Evolutionary conservation across 2,797 vertebrate genomes (phyloP).

Genomic region (Erithacus rubecula): DNA sequence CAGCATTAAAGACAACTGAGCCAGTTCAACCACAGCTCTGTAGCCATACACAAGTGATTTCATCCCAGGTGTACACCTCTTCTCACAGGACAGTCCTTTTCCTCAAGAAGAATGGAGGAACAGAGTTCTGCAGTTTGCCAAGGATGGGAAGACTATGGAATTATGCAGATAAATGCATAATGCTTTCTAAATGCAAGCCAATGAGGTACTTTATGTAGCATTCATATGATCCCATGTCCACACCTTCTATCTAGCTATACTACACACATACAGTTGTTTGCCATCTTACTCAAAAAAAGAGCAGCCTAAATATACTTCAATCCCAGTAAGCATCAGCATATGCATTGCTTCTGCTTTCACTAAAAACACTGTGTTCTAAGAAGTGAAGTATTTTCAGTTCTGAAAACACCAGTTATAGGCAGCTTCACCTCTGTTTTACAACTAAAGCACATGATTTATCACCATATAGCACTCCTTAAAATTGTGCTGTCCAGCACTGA

Average conservation of each 20-base stretch:
- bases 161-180: neutral
- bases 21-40: neutral
- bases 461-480: neutral
- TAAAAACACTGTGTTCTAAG: neutral
- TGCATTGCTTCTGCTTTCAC: neutral
- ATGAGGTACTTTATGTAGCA: fast-evolving
- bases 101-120: neutral
- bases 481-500: neutral
- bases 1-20: neutral
- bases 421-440: neutral
- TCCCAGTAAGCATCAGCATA: neutral
- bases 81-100: neutral
- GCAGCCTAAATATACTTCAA: neutral
- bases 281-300: neutral
- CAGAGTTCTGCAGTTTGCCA: neutral
- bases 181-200: neutral
- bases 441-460: neutral
- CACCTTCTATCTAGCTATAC: neutral
- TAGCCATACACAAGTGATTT: neutral
- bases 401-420: neutral
- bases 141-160: neutral
- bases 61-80: neutral
- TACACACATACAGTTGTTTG: neutral
- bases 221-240: neutral
- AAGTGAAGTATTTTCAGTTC: neutral